phyloP scores from a whole-genome alignment of 2,113 vertebrate species.

The Microcebus griseorufus region DNA sequence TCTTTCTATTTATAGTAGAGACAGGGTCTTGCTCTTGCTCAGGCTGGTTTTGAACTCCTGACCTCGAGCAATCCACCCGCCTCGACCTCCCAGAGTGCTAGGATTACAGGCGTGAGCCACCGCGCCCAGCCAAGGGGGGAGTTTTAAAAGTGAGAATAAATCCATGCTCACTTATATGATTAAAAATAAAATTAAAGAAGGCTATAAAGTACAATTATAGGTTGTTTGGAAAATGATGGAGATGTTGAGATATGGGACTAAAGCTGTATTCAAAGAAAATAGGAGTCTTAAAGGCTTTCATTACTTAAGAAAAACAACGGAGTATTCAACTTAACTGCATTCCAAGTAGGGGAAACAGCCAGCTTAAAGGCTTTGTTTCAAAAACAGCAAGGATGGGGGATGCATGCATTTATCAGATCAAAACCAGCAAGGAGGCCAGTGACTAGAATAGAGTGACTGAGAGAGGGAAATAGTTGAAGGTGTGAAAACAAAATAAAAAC shows the following conservation, averaged over 20 bases:
- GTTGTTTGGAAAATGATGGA: background rate
- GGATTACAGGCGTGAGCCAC: no score
- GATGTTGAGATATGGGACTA: background rate
- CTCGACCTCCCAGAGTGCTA: no score
- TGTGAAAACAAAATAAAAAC: background rate
- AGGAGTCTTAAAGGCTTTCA: background rate
- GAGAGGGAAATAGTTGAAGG: background rate
- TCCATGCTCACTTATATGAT: background rate
- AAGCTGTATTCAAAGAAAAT: background rate
- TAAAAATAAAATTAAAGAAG: background rate
- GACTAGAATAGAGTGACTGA: background rate
- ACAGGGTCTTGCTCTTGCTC: no score
- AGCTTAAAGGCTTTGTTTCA: background rate
- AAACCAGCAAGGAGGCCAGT: background rate
- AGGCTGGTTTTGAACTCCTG: no score
- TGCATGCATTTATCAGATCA: no score
- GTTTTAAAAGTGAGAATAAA: background rate
- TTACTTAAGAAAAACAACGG: background rate
- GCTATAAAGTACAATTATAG: background rate
- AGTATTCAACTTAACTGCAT: background rate
- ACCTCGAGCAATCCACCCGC: no score
- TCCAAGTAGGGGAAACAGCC: background rate
- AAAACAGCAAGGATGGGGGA: no score
- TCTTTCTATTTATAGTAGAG: no score
- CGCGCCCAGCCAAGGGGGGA: background rate